Evolutionary conservation across 1,140 invertebrate genomes (phyloP).

Genomic region (Medauroidea extradentata): DNA sequence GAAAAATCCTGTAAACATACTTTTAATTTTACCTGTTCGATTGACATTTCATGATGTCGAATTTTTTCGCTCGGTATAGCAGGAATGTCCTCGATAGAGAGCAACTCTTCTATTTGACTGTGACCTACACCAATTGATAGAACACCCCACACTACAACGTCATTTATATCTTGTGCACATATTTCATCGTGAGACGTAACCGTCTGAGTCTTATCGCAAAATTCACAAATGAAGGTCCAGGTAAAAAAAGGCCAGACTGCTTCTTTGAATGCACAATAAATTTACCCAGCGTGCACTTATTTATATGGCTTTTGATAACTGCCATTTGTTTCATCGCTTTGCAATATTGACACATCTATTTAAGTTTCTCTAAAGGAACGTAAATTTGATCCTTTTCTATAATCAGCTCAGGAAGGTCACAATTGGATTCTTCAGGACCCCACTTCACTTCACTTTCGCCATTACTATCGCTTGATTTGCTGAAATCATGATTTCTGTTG

Average conservation of each 20-base stretch:
- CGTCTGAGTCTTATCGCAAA: neutral
- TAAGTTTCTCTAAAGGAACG: neutral
- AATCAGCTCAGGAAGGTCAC: too few relatives aligned
- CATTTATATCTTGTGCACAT: neutral
- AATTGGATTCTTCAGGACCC: too few relatives aligned
- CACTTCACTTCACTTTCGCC: too few relatives aligned
- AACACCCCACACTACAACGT: neutral
- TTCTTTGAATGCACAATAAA: neutral
- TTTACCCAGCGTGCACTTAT: neutral
- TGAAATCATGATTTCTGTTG: too few relatives aligned
- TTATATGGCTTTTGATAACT: neutral
- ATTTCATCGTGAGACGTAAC: neutral
- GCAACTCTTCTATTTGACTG: neutral
- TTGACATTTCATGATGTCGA: neutral
- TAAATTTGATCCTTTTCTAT: too few relatives aligned
- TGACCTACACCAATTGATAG: neutral
- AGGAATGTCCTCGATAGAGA: neutral
- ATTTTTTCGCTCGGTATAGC: neutral
- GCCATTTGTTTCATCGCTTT: neutral
- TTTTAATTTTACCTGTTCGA: neutral
- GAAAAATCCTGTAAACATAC: neutral
- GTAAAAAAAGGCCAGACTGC: neutral
- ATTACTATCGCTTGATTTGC: too few relatives aligned
- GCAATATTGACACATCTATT: neutral
- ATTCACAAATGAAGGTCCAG: neutral